phyloP scores from a whole-genome alignment of 2,113 vertebrate species.

The Tichodroma muraria region DNA sequence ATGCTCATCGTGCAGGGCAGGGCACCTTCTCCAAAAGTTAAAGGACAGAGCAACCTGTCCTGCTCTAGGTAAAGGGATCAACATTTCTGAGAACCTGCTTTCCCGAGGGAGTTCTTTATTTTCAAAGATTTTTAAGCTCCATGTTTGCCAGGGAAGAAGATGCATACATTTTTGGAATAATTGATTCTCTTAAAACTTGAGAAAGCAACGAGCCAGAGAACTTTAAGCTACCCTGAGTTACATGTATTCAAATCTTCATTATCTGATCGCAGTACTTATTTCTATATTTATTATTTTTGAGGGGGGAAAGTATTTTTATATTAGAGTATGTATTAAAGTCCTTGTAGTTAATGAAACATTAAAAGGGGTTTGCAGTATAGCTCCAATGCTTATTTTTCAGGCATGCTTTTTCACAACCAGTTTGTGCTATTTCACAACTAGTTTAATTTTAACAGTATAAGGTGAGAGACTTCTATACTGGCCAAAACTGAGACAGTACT shows the following conservation, averaged over 20 bases:
- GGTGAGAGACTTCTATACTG: background rate
- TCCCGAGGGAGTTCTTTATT: background rate
- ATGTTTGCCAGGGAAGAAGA: background rate
- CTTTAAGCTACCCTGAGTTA: background rate
- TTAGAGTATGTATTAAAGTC: background rate
- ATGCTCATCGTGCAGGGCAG: accelerated
- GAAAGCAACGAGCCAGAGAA: background rate
- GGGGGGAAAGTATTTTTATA: background rate
- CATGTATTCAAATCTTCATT: background rate
- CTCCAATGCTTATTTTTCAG: background rate
- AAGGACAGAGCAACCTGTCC: background rate
- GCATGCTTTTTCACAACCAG: background rate
- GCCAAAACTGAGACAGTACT: background rate
- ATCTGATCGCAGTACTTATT: background rate
- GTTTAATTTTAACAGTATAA: background rate
- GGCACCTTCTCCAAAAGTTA: background rate
- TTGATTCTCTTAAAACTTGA: background rate
- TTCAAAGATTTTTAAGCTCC: background rate
- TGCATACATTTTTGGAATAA: background rate
- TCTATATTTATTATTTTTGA: background rate
- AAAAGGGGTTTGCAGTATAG: background rate
- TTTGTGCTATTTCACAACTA: background rate
- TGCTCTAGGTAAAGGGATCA: background rate
- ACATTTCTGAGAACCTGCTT: background rate
- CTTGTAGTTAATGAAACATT: background rate